A percentile compares a stretch with the other conserved stretches of the same genome.
Conservation (phyloP, 2,888 invertebrate genomes). For the Flexamia atlantica region DNA sequence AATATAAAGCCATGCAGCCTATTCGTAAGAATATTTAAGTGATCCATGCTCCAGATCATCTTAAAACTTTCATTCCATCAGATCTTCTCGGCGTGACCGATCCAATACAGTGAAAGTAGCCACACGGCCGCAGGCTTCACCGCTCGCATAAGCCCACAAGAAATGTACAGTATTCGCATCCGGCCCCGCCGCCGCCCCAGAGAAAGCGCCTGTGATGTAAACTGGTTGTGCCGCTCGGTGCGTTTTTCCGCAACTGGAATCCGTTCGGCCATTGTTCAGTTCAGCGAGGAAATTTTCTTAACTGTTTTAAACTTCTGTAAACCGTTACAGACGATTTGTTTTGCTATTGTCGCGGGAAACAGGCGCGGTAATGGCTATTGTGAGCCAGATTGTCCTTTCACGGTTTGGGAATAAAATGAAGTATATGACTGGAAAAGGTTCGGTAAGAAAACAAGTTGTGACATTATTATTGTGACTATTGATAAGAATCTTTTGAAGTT, state of each 20-base stretch:
- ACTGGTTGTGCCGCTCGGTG: background rate
- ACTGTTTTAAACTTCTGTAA: background rate
- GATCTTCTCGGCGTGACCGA: too few relatives aligned
- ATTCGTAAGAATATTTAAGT: too few relatives aligned
- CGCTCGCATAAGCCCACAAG: conserved; percentile 9
- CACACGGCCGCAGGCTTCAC: too few relatives aligned
- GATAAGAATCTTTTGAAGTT: too few relatives aligned
- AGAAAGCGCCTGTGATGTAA: conserved; percentile 19
- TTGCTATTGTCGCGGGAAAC: background rate
- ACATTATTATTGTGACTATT: too few relatives aligned
- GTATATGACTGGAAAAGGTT: too few relatives aligned
- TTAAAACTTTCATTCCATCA: too few relatives aligned
- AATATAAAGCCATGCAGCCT: too few relatives aligned
- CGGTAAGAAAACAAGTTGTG: too few relatives aligned
- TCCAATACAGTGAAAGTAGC: background rate
- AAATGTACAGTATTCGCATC: background rate
- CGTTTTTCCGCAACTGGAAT: conserved; percentile 14
- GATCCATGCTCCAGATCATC: too few relatives aligned
- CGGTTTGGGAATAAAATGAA: too few relatives aligned
- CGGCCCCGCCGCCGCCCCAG: background rate
- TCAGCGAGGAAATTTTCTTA: conserved; percentile 3
- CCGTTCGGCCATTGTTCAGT: conserved; percentile 16
- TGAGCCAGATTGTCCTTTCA: too few relatives aligned
- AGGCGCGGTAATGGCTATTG: background rate
- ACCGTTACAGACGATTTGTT: background rate